phyloP scores from a whole-genome alignment of 2,888 invertebrate species.

The Drosophila differens region DNA sequence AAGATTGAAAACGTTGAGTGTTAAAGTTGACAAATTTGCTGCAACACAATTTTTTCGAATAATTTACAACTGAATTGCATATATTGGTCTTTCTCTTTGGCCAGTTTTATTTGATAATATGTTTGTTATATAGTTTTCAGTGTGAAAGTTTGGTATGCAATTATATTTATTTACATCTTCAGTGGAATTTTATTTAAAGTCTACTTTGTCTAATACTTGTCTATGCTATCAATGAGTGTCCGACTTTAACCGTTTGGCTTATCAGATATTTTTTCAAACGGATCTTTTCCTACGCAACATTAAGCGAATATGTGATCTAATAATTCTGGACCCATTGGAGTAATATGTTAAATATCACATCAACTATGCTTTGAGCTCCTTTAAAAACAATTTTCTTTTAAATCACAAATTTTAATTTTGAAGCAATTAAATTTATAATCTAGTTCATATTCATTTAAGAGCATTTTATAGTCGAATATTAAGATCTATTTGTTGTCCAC shows the following conservation, averaged over 20 bases:
- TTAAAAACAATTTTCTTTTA: neutral
- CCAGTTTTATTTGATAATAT: neutral
- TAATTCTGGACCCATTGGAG: neutral
- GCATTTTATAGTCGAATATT: conserved; percentile 30
- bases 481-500: neutral
- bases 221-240: too few species aligned
- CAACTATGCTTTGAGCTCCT: neutral
- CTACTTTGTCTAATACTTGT: neutral
- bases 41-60: neutral
- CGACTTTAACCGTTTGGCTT: neutral
- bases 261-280: neutral
- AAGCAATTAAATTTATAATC: neutral
- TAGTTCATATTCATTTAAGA: neutral
- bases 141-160: neutral
- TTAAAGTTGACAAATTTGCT: neutral
- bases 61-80: neutral
- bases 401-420: neutral
- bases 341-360: neutral
- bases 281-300: neutral
- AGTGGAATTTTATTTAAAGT: neutral
- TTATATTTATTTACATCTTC: neutral
- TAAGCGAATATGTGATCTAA: neutral
- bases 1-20: neutral
- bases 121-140: neutral
- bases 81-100: neutral